These are phyloP conservation scores for Prochilodus magdalenae DNA, from an alignment of 2,113 vertebrate species.

Conservation along the genomic window DNA sequence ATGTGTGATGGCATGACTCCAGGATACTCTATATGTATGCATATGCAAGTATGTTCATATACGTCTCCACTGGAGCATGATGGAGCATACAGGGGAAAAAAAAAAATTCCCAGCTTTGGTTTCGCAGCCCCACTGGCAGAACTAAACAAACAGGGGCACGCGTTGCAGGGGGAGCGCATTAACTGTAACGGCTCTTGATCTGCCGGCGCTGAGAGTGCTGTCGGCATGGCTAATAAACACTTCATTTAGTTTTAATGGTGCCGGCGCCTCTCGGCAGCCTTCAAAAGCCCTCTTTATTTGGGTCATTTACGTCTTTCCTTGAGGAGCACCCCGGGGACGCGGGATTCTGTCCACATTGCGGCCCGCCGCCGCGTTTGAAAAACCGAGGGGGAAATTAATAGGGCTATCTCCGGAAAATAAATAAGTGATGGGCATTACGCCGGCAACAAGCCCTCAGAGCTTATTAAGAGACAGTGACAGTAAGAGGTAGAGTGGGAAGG, in stretches of 20 bases:
- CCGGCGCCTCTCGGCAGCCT: constrained; percentile 77
- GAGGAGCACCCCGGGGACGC: constrained; percentile 77
- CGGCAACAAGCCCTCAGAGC: constrained; percentile 78
- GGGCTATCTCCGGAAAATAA: constrained; percentile 84
- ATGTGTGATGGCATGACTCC: neutral
- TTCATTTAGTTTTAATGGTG: constrained; percentile 85
- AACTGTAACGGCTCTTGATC: constrained; percentile 83
- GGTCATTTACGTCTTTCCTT: constrained; percentile 84
- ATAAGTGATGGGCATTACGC: constrained; percentile 82
- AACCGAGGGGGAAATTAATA: constrained; percentile 82
- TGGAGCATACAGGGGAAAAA: constrained; percentile 56
- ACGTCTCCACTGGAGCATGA: constrained; percentile 12
- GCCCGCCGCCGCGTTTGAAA: constrained; percentile 71
- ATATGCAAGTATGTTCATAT: neutral
- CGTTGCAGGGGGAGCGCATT: constrained; percentile 71
- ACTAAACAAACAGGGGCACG: constrained; percentile 74
- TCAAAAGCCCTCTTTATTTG: constrained; percentile 85
- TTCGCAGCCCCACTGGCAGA: constrained; percentile 69
- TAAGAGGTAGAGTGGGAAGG: neutral
- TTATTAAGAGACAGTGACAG: constrained; percentile 75
- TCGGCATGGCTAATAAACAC: constrained; percentile 85
- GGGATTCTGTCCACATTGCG: constrained; percentile 76
- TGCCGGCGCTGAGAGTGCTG: constrained; percentile 77
- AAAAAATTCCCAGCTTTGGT: constrained; percentile 61
- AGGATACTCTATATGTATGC: neutral